phyloP scores from a whole-genome alignment of 2,113 vertebrate genomes.

The Synchiropus splendidus region DNA sequence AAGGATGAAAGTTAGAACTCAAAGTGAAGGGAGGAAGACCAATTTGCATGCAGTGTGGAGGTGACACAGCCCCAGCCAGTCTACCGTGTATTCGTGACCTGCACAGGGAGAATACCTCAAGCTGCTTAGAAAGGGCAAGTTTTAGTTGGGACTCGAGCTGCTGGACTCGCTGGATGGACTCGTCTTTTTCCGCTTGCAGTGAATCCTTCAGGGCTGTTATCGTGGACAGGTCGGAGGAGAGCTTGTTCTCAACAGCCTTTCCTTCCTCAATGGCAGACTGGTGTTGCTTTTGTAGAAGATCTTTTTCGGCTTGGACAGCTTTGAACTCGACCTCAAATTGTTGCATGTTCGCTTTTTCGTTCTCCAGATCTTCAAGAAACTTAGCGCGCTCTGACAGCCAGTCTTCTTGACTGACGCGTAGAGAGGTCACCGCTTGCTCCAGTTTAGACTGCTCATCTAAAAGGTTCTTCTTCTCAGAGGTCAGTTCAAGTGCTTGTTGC shows the following conservation, averaged over 20 bases:
- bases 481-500: slow-evolving; percentile 47
- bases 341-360: slow-evolving; percentile 45
- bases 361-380: slow-evolving; percentile 50
- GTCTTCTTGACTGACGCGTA: slow-evolving; percentile 46
- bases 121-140: slow-evolving; percentile 76
- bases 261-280: slow-evolving; percentile 28
- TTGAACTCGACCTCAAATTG: slow-evolving; percentile 50
- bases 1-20: slow-evolving; percentile 41
- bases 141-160: slow-evolving; percentile 75
- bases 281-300: slow-evolving; percentile 38
- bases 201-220: slow-evolving; percentile 55
- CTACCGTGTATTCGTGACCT: slow-evolving; percentile 41
- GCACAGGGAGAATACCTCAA: slow-evolving; percentile 70
- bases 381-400: slow-evolving; percentile 43
- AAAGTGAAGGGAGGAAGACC: slow-evolving; percentile 11
- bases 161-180: slow-evolving; percentile 69
- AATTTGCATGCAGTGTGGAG: slow-evolving; percentile 53
- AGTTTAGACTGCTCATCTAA: slow-evolving; percentile 47
- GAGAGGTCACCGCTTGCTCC: slow-evolving; percentile 57
- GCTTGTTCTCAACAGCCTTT: slow-evolving; percentile 49
- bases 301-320: slow-evolving; percentile 60
- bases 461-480: slow-evolving; percentile 63
- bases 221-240: slow-evolving; percentile 64
- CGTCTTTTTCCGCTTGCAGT: slow-evolving; percentile 69
- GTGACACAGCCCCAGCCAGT: slow-evolving; percentile 45